Base-by-base conservation (phyloP, 30 jellyfish, hydroid and myxozoan species). In the Chrysaora quinquecirrha region DNA sequence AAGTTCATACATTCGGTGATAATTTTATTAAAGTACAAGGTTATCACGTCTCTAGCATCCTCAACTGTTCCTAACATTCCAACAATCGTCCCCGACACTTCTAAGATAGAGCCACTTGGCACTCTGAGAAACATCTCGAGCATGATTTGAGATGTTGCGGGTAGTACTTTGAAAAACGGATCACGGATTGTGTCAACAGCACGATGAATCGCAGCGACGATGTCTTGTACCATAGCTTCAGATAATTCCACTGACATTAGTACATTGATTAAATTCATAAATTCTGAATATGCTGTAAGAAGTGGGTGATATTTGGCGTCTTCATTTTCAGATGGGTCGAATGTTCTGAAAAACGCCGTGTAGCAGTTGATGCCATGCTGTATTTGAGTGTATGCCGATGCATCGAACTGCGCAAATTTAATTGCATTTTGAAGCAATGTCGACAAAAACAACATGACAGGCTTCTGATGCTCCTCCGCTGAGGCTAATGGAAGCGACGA, bases 161-260 rank as follows among this genome's bases (percentile, higher is more conserved):
- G 81, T 29, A 92, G 96, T 12, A 64, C 80, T 21, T 35, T 71
- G 29, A 35, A 43, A 48, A 92, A 92, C 20, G 93, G 76, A 20
- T 92, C 98, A 38, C 97, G 81, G 31, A 84, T 75, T 10, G 85
- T 80, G 47, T 92, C 98, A 48, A 86, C 76, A 4, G 98, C 95
- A 72, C 80, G 79, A 21, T 67, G 43, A 29, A 92, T 73, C 67
- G 95, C 90, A 48, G 48, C 49, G 32, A 83, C 64, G 7, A 85
- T 65, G 4, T 90, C 97, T 61, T 71, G 68, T n/a, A 76, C 76
- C 34, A 86, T 12, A 14, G 33, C 89, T 28, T 85, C 96, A 3
- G 64, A 14, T 1, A 73, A n/a, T 38, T 29, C 70, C 7, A 38
- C 58, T 10, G 79, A 38, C 31, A 73, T 60, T 16, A 86, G 46